Evolutionary conservation across 2,888 invertebrate genomes (phyloP).

Genomic region (Synanthedon andrenaeformis): DNA sequence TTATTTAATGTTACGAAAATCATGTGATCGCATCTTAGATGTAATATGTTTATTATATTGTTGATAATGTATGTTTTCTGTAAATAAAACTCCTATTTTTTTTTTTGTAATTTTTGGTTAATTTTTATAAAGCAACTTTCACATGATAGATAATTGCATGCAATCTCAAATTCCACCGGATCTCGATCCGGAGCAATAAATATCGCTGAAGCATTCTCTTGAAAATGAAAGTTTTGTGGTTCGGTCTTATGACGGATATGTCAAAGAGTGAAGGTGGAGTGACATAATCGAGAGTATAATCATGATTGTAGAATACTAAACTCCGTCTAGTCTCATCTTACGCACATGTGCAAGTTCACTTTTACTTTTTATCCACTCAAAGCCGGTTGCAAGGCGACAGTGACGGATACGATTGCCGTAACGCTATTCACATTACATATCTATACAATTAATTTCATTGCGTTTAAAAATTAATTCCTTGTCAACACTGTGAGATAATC

Average conservation of each 20-base stretch:
- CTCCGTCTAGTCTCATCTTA: not conserved
- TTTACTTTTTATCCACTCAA: slow-evolving; percentile 7
- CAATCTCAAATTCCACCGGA: not conserved
- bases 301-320: not conserved
- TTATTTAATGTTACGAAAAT: slow-evolving; percentile 47
- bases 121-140: slow-evolving; percentile 1
- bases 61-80: slow-evolving; percentile 65
- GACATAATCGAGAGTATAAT: slow-evolving; percentile 1
- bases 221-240: slow-evolving; percentile 30
- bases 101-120: slow-evolving; percentile 17
- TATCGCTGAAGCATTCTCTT: slow-evolving; percentile 2
- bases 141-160: slow-evolving; percentile 13
- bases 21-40: slow-evolving; percentile 64
- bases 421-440: too few species aligned
- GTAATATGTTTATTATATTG: slow-evolving; percentile 59
- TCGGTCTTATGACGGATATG: slow-evolving; percentile 14
- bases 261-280: slow-evolving; percentile 13
- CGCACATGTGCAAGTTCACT: slow-evolving; percentile 3
- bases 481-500: too few species aligned
- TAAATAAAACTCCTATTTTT: slow-evolving; percentile 60
- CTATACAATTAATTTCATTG: too few species aligned
- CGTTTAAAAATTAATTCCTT: too few species aligned
- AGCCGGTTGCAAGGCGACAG: not conserved
- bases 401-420: not conserved
- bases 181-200: slow-evolving; percentile 5